Base-by-base conservation (phyloP, 2,888 invertebrate genomes). In the Drosophila lacicola region DNA sequence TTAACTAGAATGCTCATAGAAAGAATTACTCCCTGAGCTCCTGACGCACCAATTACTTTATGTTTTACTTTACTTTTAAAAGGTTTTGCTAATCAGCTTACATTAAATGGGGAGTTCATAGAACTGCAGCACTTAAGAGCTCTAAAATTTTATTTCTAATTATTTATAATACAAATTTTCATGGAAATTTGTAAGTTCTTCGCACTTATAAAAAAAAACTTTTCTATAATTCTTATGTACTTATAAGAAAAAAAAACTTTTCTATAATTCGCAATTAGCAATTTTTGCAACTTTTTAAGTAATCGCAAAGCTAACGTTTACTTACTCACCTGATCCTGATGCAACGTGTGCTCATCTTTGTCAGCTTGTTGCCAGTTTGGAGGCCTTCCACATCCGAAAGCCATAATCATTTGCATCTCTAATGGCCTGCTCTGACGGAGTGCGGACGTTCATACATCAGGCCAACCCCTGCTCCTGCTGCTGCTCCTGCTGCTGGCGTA, bases 381-480 rank as follows among this genome's bases (percentile, higher is more conserved):
- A 68, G 34, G 37, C 17, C 53, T 34, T 58, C 44, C 66, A 45
- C 57, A 82, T 67, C 78, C 84, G 74, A 66, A 84, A 75, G 69
- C 82, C 82, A 84, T 83, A 82, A 85, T 85, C 88, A 83, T 85
- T 83, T 88, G 83, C 88, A 83, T 83, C 83, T 73, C 73, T 77
- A 82, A 85, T 88, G 88, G 85, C 61, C 67, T 71, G 56, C 46
- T 70, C 50, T 66, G 78, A 65, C 51, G 65, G 34, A 64, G 65
- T 66, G 49, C 67, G 79, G 60, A 73, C 72, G 61, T 72, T 37
- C 80, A 85, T 87, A 85, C 86, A 82, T 83, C 86, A 88, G 77
- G 67, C 45, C n/a, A 25, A 21, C 6, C 36, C 17, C 64, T 11
- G 25, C 53, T 9, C 14, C 61, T 36, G n/a, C 34, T 4, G 11